These are phyloP conservation scores for Latheticus oryzae DNA, from an alignment of 2,888 invertebrate genomes.

Conservation along the genomic window DNA sequence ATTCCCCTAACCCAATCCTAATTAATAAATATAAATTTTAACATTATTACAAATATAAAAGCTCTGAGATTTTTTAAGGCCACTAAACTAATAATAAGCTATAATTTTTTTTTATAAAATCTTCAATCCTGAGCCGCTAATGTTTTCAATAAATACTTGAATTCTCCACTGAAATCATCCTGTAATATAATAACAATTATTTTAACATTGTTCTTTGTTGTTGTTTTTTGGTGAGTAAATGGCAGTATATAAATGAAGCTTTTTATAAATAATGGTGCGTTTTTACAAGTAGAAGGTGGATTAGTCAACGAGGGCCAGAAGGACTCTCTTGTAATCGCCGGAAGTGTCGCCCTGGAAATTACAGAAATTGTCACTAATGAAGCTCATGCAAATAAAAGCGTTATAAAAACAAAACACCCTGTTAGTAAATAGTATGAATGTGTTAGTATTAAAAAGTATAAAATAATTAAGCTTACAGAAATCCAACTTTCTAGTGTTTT, in stretches of 20 bases:
- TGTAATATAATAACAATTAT: slow-evolving; percentile 68
- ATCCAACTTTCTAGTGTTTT: slow-evolving; percentile 88
- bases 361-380: slow-evolving; percentile 54
- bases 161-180: slow-evolving; percentile 70
- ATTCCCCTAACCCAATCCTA: slow-evolving; percentile 52
- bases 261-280: slow-evolving; percentile 53
- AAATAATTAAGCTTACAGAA: no score
- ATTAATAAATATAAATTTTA: slow-evolving; percentile 37
- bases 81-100: slow-evolving; percentile 51
- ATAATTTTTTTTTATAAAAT: slow-evolving; percentile 31
- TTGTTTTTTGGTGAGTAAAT: slow-evolving; percentile 43
- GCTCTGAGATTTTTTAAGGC: slow-evolving; percentile 54
- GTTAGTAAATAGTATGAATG: no score
- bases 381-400: slow-evolving; percentile 40
- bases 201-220: no score
- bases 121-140: slow-evolving; percentile 58
- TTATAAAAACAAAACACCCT: slow-evolving; percentile 18
- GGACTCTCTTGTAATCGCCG: slow-evolving; percentile 92
- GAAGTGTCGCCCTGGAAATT: slow-evolving; percentile 89
- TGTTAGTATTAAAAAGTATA: no score
- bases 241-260: slow-evolving; percentile 61
- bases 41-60: slow-evolving; percentile 47
- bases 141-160: slow-evolving; percentile 75
- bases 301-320: slow-evolving; percentile 85
- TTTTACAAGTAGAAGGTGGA: slow-evolving; percentile 46